phyloP scores from a whole-genome alignment of 92 coral and sea anemone species.

The Anthopleura xanthogrammica region DNA sequence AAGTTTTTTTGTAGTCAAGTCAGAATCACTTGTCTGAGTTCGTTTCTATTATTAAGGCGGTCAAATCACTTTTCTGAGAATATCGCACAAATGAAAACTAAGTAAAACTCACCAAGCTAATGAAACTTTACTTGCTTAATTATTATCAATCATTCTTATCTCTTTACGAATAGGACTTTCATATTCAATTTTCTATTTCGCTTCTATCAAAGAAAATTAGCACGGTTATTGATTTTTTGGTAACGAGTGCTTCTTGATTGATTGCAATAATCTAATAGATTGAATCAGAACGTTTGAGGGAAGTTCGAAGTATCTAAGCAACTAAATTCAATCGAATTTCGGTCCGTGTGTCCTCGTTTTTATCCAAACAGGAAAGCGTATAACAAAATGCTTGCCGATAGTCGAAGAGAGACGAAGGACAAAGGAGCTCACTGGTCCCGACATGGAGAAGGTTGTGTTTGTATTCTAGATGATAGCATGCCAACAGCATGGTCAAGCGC shows the following conservation, averaged over 20 bases:
- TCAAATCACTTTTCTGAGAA: neutral
- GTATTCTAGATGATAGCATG: neutral
- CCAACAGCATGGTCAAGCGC: conserved; percentile 20
- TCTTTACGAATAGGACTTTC: neutral
- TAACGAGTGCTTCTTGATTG: conserved; percentile 15
- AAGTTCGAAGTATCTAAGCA: conserved; percentile 42
- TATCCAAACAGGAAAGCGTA: neutral
- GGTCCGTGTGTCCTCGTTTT: neutral
- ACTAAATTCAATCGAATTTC: conserved; percentile 50
- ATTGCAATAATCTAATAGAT: conserved; percentile 30
- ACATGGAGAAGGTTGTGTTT: conserved; percentile 17
- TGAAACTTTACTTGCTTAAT: conserved; percentile 10
- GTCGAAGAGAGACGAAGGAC: conserved; percentile 9
- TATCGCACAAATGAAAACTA: neutral
- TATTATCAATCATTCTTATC: conserved; percentile 26
- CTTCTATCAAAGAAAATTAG: conserved; percentile 29
- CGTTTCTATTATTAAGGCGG: neutral
- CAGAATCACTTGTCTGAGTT: neutral
- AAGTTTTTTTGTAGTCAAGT: no score
- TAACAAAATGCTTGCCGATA: no score
- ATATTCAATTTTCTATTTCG: conserved; percentile 19
- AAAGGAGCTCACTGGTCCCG: conserved; percentile 46
- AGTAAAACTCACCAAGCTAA: neutral
- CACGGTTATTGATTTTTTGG: conserved; percentile 6
- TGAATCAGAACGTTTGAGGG: conserved; percentile 38